Base-by-base conservation (phyloP, 2,113 vertebrate genomes). In the Lipophrys pholis region DNA sequence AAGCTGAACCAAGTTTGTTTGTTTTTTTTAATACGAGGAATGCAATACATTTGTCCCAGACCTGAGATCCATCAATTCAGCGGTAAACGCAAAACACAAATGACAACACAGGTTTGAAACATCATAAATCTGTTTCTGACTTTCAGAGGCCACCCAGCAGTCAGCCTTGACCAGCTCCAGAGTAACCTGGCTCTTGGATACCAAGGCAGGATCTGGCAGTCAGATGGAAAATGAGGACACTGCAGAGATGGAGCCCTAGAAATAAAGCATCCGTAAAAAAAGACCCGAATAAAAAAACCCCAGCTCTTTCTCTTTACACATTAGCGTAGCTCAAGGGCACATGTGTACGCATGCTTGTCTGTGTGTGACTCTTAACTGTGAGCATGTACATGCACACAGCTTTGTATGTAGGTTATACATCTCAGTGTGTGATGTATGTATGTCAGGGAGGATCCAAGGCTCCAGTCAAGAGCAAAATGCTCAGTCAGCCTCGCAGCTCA, bases 151-250 rank as follows among this genome's bases (percentile, higher is more conserved):
- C 15, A 30, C 64, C 59, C 68, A 50, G 81, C 81, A 49, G 52
- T 80, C 78, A 52, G 69, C 62, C 69, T 49, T 43, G 62, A 74
- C 78, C 35, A 41, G 60, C 67, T 83, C 63, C 50, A 72, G 67
- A 67, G 76, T 80, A 80, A 61, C 78, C 64, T 64, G 56, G 40
- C 21, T 69, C 50, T 50, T 49, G 38, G 63, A 38, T 69, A 51
- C 73, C n/a, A 11, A 69, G 68, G 46, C 64, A 41, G 54, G 52
- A 80, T 84, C 77, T 82, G 81, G 73, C 69, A 86, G 67, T 89
- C 71, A 78, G 69, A 62, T 81, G 70, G 72, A 90, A 90, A 91
- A 88, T 69, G 70, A 89, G 89, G 90, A 85, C 86, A 89, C 81
- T 84, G 88, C 87, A 84, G 89, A 87, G 82, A 82, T n/a, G 52